Conservation (phyloP, 2,888 invertebrate genomes). For the Cerastoderma edule region DNA sequence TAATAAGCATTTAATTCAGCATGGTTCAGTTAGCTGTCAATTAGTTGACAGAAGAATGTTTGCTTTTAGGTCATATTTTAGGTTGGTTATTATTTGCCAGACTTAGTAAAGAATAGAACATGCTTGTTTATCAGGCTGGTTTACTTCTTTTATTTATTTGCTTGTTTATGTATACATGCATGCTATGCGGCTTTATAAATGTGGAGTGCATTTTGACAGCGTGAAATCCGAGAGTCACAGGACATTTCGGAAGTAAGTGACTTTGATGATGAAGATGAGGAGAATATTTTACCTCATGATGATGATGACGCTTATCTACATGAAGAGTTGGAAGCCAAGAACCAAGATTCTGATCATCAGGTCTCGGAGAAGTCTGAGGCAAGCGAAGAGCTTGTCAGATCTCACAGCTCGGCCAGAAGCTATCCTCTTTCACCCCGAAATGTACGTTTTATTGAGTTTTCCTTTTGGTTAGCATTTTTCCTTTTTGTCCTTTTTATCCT, state of each 20-base stretch:
- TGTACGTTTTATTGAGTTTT: slow-evolving; percentile 1
- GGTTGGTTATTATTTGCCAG: too few species aligned
- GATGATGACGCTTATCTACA: slow-evolving; percentile 7
- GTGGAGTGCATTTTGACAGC: slow-evolving; percentile 12
- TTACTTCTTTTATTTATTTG: too few species aligned
- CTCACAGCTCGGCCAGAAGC: slow-evolving; percentile 17
- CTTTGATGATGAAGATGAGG: slow-evolving; percentile 42
- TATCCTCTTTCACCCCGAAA: slow-evolving; percentile 12
- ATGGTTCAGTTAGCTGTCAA: too few species aligned
- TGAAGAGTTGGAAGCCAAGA: slow-evolving; percentile 24
- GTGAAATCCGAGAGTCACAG: slow-evolving; percentile 18
- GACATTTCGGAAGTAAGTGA: slow-evolving; percentile 36
- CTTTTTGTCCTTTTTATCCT: too few species aligned
- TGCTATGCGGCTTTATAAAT: too few species aligned
- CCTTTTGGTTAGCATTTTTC: too few species aligned
- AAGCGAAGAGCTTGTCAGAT: slow-evolving; percentile 13
- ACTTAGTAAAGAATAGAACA: too few species aligned
- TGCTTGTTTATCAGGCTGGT: too few species aligned
- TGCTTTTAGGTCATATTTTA: too few species aligned
- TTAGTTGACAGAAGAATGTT: too few species aligned
- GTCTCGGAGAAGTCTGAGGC: slow-evolving; percentile 20
- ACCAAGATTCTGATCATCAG: slow-evolving; percentile 21
- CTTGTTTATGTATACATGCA: too few species aligned
- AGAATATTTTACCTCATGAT: slow-evolving; percentile 16
- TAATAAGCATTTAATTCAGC: too few species aligned